phyloP scores from a whole-genome alignment of 2,888 invertebrate species.

The Rhagonycha lutea region DNA sequence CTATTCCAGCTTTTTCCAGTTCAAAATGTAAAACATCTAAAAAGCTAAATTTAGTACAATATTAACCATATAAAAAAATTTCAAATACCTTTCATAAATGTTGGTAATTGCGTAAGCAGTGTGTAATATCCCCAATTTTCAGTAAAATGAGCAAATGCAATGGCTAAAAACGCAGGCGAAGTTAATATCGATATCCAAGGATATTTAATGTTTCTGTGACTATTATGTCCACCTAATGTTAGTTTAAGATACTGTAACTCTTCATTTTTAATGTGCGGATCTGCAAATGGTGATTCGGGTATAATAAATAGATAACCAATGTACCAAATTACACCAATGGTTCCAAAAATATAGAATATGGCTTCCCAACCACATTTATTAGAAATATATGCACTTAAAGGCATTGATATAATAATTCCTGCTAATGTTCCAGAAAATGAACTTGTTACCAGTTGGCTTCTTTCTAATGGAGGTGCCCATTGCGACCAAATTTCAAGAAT shows the following conservation, averaged over 20 bases:
- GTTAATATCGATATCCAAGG: constrained; percentile 79
- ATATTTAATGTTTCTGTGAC: constrained; percentile 60
- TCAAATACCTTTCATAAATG: constrained; percentile 75
- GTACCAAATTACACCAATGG: constrained; percentile 73
- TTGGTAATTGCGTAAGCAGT: constrained; percentile 78
- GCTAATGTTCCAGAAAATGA: constrained; percentile 86
- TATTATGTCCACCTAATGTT: constrained; percentile 58
- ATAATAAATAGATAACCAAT: constrained; percentile 71
- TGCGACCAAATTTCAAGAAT: constrained; percentile 84
- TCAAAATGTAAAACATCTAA: constrained; percentile 74
- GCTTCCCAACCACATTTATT: constrained; percentile 77
- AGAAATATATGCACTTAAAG: constrained; percentile 74
- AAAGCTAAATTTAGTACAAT: neutral
- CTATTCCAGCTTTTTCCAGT: constrained; percentile 77
- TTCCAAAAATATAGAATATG: constrained; percentile 80
- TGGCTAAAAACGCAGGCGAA: constrained; percentile 82
- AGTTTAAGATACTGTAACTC: constrained; percentile 76
- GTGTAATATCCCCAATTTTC: constrained; percentile 93
- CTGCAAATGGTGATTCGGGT: constrained; percentile 74
- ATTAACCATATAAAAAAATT: neutral
- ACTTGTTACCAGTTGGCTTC: constrained; percentile 77
- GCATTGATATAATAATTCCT: constrained; percentile 84
- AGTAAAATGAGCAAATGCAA: constrained; percentile 80
- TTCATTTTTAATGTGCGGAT: constrained; percentile 70
- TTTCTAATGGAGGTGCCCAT: constrained; percentile 81